phyloP scores from a whole-genome alignment of 1,140 invertebrate species.

The Drosophila mayri region DNA sequence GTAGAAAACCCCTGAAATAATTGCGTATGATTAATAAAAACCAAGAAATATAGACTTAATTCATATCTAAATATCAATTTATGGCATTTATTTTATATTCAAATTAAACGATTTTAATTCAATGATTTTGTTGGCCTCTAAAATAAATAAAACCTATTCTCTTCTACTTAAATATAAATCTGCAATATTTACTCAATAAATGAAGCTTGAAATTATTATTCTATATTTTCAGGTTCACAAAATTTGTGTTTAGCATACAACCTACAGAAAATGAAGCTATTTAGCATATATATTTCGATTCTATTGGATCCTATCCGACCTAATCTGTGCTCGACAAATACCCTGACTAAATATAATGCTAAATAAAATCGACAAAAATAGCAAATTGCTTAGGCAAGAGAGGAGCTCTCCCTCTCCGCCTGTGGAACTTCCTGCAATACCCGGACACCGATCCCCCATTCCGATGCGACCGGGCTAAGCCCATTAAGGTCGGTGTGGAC shows the following conservation, averaged over 20 bases:
- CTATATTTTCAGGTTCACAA: background rate
- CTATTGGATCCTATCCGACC: background rate
- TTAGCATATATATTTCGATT: background rate
- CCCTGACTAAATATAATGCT: slow-evolving; percentile 34
- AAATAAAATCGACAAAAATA: slow-evolving; percentile 28
- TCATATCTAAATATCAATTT: background rate
- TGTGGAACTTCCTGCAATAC: slow-evolving; percentile 20
- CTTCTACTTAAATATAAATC: background rate
- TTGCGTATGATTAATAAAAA: background rate
- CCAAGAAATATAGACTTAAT: background rate
- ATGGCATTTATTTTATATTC: background rate
- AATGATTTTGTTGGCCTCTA: too few relatives aligned
- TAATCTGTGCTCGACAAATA: slow-evolving; percentile 28
- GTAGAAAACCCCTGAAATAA: background rate
- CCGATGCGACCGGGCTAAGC: slow-evolving; percentile 48
- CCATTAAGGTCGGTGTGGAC: slow-evolving; percentile 66
- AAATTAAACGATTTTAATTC: too few relatives aligned
- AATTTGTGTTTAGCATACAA: background rate
- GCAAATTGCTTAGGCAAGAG: slow-evolving; percentile 34
- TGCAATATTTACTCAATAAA: background rate
- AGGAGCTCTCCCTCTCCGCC: slow-evolving; percentile 15
- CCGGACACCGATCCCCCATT: slow-evolving; percentile 12
- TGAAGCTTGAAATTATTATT: background rate
- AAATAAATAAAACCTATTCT: too few relatives aligned
- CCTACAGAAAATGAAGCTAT: slow-evolving; percentile 1